Base-by-base conservation (phyloP, 2,888 invertebrate genomes). In the Yponomeuta evonymella region DNA sequence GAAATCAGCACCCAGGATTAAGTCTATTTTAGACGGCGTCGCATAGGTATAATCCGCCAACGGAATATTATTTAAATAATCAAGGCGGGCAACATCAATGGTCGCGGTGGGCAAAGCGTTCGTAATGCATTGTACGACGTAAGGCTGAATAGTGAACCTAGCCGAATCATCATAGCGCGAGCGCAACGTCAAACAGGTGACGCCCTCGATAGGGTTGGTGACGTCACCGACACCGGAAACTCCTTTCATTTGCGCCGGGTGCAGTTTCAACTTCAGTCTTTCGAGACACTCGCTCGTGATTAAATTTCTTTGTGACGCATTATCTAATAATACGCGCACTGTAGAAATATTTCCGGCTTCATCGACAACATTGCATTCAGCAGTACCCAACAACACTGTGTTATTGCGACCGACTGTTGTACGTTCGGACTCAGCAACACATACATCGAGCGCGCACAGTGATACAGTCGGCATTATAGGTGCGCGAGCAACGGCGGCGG, bases 21-120 rank as follows among this genome's bases (percentile, higher is more conserved):
- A 23, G 23, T 23, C 23, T 23, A 23, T 23, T 23, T 23, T 23
- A 23, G 23, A 23, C 23, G 23, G 23, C 23, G 23, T 23, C 23
- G 23, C 23, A 23, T 23, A 23, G 23, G 23, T 23, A 33, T 30
- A 70, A 58, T 70, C 70, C 23, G 63, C 12, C 12, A 63, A 30
- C 29, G 70, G 70, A 15, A 70, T 58, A 15, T 70, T 51, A 48
- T 70, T 70, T 33, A 70, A 62, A 70, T 70, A 30, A 48, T 30
- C 23, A 58, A 70, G 30, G 11, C 30, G 30, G 30, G 23, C 23
- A 10, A 62, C 15, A 70, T 70, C 70, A 12, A 70, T 58, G 15
- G 5, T 29, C n/a, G 58, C 15, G 15, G 70, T 58, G 23, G 70
- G 70, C 63, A 62, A 58, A 58, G 33, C 58, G 30, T 58, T 51